Percentiles rank a stretch among this genome's conserved stretches.
Conservation (phyloP, 1,140 invertebrate genomes). For the Laupala kohalensis region DNA sequence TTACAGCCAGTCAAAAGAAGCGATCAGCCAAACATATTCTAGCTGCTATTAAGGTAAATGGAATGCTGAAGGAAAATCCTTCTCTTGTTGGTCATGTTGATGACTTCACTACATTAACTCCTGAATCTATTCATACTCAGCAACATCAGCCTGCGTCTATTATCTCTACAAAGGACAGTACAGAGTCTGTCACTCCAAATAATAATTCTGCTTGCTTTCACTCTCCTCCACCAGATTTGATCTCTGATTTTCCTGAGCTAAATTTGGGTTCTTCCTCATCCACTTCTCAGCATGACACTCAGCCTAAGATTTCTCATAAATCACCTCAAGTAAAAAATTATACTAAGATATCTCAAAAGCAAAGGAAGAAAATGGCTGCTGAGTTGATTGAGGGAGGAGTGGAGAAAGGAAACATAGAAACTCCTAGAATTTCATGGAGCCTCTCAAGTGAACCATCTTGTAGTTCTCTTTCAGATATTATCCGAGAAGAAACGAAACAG, state of each 20-base stretch:
- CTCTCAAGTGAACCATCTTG: background rate
- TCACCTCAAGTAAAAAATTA: slow-evolving; percentile 21
- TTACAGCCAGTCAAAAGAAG: background rate
- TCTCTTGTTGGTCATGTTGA: background rate
- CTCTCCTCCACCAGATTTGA: background rate
- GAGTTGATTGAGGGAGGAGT: background rate
- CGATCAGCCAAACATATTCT: background rate
- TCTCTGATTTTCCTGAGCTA: slow-evolving; percentile 4
- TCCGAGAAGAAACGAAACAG: slow-evolving; percentile 7
- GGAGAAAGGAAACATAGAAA: background rate
- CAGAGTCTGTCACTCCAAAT: too few relatives aligned
- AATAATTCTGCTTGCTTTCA: background rate
- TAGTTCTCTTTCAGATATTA: slow-evolving; percentile 5
- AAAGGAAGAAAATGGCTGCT: slow-evolving; percentile 36
- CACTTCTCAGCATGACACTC: slow-evolving; percentile 21
- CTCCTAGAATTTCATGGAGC: background rate
- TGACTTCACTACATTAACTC: background rate
- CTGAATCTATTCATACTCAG: background rate
- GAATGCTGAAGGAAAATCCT: background rate
- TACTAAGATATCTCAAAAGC: slow-evolving; percentile 45
- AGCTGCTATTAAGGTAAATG: background rate
- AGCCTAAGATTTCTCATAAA: background rate
- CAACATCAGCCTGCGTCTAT: background rate
- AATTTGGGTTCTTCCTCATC: slow-evolving; percentile 7
- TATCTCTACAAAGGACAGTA: background rate